Conservation (phyloP, 2,888 invertebrate genomes). For the Dolichopus griseipennis region DNA sequence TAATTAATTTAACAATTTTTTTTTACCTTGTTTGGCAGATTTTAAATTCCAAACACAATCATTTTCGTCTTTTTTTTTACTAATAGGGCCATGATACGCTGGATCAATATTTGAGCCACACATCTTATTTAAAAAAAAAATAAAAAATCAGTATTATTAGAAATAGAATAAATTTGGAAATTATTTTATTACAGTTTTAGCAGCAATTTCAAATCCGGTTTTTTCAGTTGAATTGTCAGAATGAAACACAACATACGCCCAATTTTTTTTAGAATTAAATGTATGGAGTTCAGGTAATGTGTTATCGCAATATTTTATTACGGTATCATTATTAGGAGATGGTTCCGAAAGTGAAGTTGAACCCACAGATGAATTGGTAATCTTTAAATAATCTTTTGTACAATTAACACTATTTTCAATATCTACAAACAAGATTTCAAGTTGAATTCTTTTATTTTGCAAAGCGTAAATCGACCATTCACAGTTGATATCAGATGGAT, state of each 20-base stretch:
- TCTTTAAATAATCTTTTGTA: conserved; percentile 24
- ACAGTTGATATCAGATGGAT: conserved; percentile 64
- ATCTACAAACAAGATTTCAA: conserved; percentile 57
- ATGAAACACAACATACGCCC: conserved; percentile 56
- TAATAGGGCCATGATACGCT: background rate
- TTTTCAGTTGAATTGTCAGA: conserved; percentile 43
- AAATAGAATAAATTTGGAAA: background rate
- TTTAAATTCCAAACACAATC: conserved; percentile 28
- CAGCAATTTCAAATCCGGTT: background rate
- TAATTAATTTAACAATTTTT: no score
- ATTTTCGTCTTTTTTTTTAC: conserved; percentile 22
- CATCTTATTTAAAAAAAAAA: conserved; percentile 7
- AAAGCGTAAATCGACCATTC: conserved; percentile 63
- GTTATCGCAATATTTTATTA: conserved; percentile 52
- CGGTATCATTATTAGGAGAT: background rate
- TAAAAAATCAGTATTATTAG: no score
- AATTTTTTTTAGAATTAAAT: conserved; percentile 51
- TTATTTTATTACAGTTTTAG: background rate
- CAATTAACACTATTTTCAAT: conserved; percentile 34
- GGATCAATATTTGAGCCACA: conserved; percentile 13
- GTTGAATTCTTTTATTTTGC: conserved; percentile 57
- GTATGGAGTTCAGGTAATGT: conserved; percentile 42
- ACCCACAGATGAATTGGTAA: conserved; percentile 36
- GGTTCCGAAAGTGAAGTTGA: no score
- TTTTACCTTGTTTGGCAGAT: conserved; percentile 21